These are phyloP conservation scores for Neoscelio sp. DNA, from an alignment of 2,888 invertebrate genomes.

Conservation along the genomic window DNA sequence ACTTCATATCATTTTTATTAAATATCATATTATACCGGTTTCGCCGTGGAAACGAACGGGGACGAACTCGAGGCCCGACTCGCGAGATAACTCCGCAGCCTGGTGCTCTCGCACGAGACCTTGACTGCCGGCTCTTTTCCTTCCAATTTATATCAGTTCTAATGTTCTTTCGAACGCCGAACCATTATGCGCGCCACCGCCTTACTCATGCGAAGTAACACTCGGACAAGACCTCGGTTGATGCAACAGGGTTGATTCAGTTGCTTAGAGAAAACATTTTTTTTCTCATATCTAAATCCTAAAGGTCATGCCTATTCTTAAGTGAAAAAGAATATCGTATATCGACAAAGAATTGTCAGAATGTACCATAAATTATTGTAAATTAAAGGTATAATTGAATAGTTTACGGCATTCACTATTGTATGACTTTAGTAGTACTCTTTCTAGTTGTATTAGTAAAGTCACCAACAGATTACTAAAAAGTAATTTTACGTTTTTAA, in stretches of 20 bases:
- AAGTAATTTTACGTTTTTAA: no score
- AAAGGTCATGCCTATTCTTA: no score
- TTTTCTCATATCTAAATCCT: no score
- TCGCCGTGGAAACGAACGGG: conserved; percentile 58
- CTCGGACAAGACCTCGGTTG: no score
- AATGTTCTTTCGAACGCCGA: conserved; percentile 37
- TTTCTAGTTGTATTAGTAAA: no score
- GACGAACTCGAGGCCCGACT: conserved; percentile 61
- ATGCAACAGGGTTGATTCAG: background rate
- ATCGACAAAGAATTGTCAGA: no score
- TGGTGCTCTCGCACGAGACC: conserved; percentile 45
- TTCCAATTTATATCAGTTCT: conserved; percentile 62
- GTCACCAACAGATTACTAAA: no score
- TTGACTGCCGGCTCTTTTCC: conserved; percentile 58
- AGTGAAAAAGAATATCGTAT: no score
- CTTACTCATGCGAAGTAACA: conserved; percentile 18
- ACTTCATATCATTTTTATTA: conserved; percentile 65
- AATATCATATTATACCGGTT: conserved; percentile 67
- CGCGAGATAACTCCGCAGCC: conserved; percentile 46
- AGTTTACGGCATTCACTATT: no score
- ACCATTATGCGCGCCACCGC: conserved; percentile 39
- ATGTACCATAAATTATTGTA: no score
- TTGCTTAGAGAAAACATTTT: conserved; percentile 4
- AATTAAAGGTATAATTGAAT: no score
- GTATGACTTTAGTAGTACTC: no score